Conservation (phyloP, 2,888 invertebrate species). For the Sphecodes monilicornis region DNA sequence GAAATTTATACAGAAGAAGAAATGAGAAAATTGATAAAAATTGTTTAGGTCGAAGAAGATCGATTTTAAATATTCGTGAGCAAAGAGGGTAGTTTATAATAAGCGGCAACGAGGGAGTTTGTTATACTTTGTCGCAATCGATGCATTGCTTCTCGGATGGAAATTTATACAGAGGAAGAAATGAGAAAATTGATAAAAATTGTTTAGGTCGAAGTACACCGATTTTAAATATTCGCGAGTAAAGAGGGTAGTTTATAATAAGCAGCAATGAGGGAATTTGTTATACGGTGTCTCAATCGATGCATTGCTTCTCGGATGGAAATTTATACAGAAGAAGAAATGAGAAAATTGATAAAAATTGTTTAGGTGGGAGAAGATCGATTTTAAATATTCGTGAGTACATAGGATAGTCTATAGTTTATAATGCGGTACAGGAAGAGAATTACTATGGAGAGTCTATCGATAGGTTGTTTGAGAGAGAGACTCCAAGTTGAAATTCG, state of each 20-base stretch:
- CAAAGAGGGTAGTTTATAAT: too few species aligned
- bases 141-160: too few species aligned
- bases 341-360: not conserved
- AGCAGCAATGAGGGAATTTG: too few species aligned
- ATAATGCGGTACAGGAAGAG: too few species aligned
- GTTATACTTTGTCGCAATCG: too few species aligned
- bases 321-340: not conserved
- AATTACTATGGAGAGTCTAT: not conserved
- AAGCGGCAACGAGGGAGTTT: not conserved
- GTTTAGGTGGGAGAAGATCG: not conserved
- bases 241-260: too few species aligned
- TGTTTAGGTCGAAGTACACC: not conserved
- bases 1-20: not conserved
- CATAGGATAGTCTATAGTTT: not conserved
- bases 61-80: not conserved
- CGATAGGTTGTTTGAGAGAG: not conserved
- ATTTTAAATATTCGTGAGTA: not conserved
- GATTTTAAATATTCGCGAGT: not conserved
- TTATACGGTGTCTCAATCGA: too few species aligned
- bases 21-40: not conserved
- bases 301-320: too few species aligned
- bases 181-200: not conserved
- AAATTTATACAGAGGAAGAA: not conserved
- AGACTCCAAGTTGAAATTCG: constrained; percentile 12
- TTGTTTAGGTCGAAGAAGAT: not conserved